A percentile compares a stretch with the other conserved stretches of the same genome.
Conservation (phyloP, 2,888 invertebrate genomes). For the Zhuqinia jingwanae region DNA sequence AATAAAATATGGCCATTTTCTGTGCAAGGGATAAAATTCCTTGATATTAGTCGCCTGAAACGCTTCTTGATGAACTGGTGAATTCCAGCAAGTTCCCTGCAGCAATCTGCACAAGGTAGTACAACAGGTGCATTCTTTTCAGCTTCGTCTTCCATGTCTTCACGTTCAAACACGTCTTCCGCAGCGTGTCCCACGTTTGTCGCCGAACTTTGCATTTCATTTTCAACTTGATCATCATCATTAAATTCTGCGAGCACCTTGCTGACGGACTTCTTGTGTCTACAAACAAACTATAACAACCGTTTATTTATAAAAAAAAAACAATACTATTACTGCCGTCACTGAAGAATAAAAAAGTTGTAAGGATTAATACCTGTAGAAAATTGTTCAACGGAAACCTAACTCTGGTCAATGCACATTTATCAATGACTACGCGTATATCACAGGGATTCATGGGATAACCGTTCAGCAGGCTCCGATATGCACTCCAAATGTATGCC, state of each 20-base stretch:
- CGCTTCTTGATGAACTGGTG: conserved; percentile 74
- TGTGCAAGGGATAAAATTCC: conserved; percentile 70
- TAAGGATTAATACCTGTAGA: conserved; percentile 81
- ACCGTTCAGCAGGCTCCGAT: conserved; percentile 82
- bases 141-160: neutral
- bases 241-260: conserved; percentile 6
- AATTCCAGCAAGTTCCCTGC: conserved; percentile 65
- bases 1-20: conserved; percentile 69
- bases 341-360: neutral
- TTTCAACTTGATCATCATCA: conserved; percentile 59
- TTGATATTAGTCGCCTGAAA: conserved; percentile 70
- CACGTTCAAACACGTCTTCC: too few relatives aligned
- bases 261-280: conserved; percentile 10
- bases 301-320: too few relatives aligned
- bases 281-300: conserved; percentile 38
- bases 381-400: conserved; percentile 88
- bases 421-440: conserved; percentile 86
- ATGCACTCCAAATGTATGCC: conserved; percentile 56
- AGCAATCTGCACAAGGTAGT: conserved; percentile 36
- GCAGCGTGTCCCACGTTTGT: too few relatives aligned
- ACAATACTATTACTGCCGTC: too few relatives aligned
- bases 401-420: conserved; percentile 86
- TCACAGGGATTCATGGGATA: conserved; percentile 84
- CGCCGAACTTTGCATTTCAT: too few relatives aligned
- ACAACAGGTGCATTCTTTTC: too few relatives aligned